phyloP scores from a whole-genome alignment of 2,113 vertebrate species.

The Hystrix cristata region DNA sequence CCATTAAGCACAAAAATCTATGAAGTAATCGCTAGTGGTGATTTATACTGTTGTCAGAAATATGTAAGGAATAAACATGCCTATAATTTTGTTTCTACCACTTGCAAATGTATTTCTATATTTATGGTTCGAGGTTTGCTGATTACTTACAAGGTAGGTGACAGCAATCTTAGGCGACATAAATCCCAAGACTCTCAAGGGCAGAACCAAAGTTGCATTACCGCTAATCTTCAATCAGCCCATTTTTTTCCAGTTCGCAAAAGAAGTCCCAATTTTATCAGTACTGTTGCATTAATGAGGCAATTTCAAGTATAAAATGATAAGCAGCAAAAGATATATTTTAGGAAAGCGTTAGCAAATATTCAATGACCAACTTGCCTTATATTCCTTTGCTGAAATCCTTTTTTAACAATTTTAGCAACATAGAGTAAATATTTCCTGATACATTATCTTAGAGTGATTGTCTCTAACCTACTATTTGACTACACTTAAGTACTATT shows the following conservation, averaged over 20 bases:
- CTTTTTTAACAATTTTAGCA: slow-evolving; percentile 40
- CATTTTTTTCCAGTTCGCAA: slow-evolving; percentile 60
- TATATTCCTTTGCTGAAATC: neutral
- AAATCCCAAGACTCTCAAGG: slow-evolving; percentile 71
- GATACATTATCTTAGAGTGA: neutral
- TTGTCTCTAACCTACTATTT: neutral
- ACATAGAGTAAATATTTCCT: neutral
- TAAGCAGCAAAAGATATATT: neutral
- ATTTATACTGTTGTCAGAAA: slow-evolving; percentile 68
- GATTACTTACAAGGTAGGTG: slow-evolving; percentile 70
- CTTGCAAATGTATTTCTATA: slow-evolving; percentile 65
- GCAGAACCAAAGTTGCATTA: slow-evolving; percentile 62
- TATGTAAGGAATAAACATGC: slow-evolving; percentile 60
- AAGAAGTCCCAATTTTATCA: slow-evolving; percentile 25
- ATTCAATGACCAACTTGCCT: slow-evolving; percentile 14
- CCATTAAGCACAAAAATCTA: slow-evolving; percentile 51
- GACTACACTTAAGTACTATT: neutral
- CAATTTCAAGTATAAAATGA: slow-evolving; percentile 22
- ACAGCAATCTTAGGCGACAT: slow-evolving; percentile 66
- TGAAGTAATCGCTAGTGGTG: neutral
- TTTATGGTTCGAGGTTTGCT: slow-evolving; percentile 74
- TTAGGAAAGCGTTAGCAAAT: slow-evolving; percentile 44
- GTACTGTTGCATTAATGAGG: slow-evolving; percentile 36
- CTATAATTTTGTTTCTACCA: slow-evolving; percentile 56
- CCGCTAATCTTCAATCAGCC: slow-evolving; percentile 55